Base-by-base conservation (phyloP, 2,888 invertebrate genomes). In the Diloba caeruleocephala region DNA sequence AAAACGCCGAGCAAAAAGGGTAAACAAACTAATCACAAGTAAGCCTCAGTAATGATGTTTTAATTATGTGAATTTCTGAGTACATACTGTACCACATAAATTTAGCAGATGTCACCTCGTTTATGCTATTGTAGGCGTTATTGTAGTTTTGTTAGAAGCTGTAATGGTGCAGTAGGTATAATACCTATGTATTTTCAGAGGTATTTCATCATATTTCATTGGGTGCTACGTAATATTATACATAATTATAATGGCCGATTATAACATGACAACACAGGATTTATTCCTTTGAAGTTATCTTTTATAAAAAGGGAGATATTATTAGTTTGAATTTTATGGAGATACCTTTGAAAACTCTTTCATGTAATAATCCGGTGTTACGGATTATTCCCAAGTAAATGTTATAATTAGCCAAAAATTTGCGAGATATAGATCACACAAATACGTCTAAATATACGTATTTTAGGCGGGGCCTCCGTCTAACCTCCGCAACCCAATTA, bases 21-120 rank as follows among this genome's bases (percentile, higher is more conserved):
- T 53, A 52, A 64, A 63, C 56, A 61, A 68, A 59, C 57, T 68
- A 68, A 71, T 71, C 61, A 64, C 25, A 34, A 45, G 38, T 45
- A 34, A 46, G 37, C 51, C 25, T 31, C 33, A 34, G 50, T 53
- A 54, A 68, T 55, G 49, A 57, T 68, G 54, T 59, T 64, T 55
- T 62, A 68, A 64, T 67, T 64, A 51, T 50, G 33, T 60, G 45
- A 46, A 36, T 51, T 50, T 48, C 42, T 37, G 23, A 42, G 14
- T 32, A 44, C 32, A 43, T 36, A 26, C 37, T 33, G 8, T 25
- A 12, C 14, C 26, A 13, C 0, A 10, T 25, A 10, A 10, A 31
- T 37, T 26, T 21, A 31, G 38, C n/a, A 36, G 8, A 26, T 34
- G 49, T 32, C 33, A 14, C 14, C 8, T 38, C 15, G 14, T 23